These are phyloP conservation scores for Phyllostomus hastatus DNA, from an alignment of 2,113 vertebrate species.

Conservation along the genomic window DNA sequence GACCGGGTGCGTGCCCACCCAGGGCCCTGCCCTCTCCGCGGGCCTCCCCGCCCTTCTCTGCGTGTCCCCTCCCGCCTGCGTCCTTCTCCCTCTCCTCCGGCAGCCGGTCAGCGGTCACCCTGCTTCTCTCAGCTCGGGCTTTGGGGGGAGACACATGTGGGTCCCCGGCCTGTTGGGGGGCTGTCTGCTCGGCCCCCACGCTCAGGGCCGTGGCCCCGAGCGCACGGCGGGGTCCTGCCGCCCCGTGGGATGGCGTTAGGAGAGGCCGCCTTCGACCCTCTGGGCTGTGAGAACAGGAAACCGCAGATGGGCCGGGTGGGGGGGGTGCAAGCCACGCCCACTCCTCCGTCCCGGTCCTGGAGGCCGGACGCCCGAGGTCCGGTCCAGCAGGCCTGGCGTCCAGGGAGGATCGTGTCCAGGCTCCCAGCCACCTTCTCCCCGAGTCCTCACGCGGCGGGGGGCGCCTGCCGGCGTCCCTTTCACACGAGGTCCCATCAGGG, in stretches of 20 bases:
- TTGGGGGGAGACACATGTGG: fast-evolving
- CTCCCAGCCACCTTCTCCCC: too few relatives aligned
- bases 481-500: too few relatives aligned
- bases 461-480: background rate
- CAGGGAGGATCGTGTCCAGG: too few relatives aligned
- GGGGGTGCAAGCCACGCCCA: background rate
- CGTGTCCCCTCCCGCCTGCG: fast-evolving
- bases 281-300: background rate
- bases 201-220: background rate
- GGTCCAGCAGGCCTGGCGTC: too few relatives aligned
- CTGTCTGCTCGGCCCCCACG: fast-evolving
- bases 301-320: background rate
- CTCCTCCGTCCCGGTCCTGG: too few relatives aligned
- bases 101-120: fast-evolving
- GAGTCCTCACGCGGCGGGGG: too few relatives aligned
- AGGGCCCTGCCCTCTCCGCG: background rate
- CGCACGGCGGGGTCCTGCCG: fast-evolving
- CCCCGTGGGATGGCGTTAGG: background rate
- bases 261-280: background rate
- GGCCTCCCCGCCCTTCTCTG: fast-evolving
- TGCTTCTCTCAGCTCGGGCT: fast-evolving
- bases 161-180: fast-evolving
- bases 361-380: too few relatives aligned
- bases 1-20: fast-evolving
- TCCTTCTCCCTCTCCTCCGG: background rate